Evolutionary conservation across 2,888 invertebrate genomes (phyloP), one percentile per base, ranked within the genome.

Genomic region (Pristionchus exspectatus): DNA sequence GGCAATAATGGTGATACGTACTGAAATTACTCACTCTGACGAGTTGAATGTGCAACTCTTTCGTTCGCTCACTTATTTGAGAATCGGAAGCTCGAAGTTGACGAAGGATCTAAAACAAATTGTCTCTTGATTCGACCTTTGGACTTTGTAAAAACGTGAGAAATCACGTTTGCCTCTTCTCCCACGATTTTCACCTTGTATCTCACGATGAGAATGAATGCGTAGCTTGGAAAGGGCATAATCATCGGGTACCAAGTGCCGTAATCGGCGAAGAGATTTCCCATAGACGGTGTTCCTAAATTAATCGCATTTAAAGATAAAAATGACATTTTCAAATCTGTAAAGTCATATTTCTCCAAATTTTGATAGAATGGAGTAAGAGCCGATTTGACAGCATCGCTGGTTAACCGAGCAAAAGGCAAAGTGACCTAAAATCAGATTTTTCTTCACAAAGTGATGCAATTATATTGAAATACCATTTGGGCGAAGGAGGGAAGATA

Each of bases 181-280:
- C 44, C 44, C 44, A 50, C 44, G 44, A 50, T 7, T 50, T 38
- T 24, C 14, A 81, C 81, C 50, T 54, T 50, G 5, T 4, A 33
- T 81, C 81, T 24, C 50, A 54, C 81, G n/a, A 81, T 54, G 12
- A 81, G 81, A 50, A 81, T 81, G 33, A 50, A 81, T 4, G 50
- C 50, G 54, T 81, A 81, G 50, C 81, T 10, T 9, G 81, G 81
- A 27, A 81, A 54, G 7, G 81, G 81, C 81, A 81, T 81, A 3
- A 81, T 33, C 50, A 81, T 33, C 21, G 81, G 50, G 27, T 81
- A 81, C 10, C 14, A 27, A 27, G 50, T 50, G 27, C 50, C 81
- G 18, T 50, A 81, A 24, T 81, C 81, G 14, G 81, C 81, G 18
- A 54, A 50, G 0, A 81, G n/a, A 27, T 81, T 54, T 4, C 81